Base-by-base conservation (phyloP, 2,113 vertebrate genomes). In the Rhinolophus ferrumequinum region DNA sequence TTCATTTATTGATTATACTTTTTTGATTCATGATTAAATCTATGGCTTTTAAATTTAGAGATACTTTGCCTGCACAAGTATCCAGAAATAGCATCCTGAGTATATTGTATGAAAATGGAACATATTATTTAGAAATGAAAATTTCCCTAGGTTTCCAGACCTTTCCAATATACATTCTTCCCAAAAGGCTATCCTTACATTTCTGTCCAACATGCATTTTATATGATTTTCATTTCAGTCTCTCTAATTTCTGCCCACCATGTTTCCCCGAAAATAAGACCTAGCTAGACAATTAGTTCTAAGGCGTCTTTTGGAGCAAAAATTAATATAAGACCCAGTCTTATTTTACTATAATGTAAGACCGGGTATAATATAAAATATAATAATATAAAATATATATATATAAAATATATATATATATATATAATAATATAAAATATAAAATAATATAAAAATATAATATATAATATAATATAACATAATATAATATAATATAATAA, bases 21-120 rank as follows among this genome's bases (percentile, higher is more conserved):
- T 35, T 64, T 82, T 41, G 16, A 44, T 38, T 72, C 30, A 86
- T 44, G 50, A 85, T 47, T 67, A 90, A 89, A 93, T 79, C 35
- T 24, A 56, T 66, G n/a, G 28, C 80, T 92, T 92, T 95, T 64
- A 75, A 95, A 92, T 79, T 83, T 66, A 95, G 10, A 62, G 3
- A 69, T 30, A 41, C 22, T 87, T 83, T 81, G 60, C n/a, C 24
- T 95, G 26, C 35, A 93, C 84, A 95, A 69, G 13, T 47, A 11
- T 62, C n/a, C 41, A 69, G 33, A 54, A 89, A 75, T 90, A 94
- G 89, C 26, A 38, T 33, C 21, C 35, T 69, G 75, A 21, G 12
- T 8, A 15, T 90, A 76, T 24, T 62, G 33, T 66, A 88, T 85
- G 22, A 85, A 96, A 93, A 30, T n/a, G 10, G 50, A 87, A 97